phyloP scores from a whole-genome alignment of 92 coral and sea anemone species.

The Metridium senile region DNA sequence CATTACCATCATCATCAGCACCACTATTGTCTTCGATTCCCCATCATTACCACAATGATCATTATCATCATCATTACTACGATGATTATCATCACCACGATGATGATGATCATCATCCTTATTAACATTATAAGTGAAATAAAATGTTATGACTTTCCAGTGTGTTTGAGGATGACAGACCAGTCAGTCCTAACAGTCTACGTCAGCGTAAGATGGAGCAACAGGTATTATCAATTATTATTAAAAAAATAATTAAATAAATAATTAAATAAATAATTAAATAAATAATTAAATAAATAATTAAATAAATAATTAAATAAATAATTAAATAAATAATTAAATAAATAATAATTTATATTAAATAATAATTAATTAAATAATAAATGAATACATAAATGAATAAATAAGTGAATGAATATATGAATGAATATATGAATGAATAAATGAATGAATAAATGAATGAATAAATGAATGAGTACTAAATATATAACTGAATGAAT shows the following conservation, averaged over 20 bases:
- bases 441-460: too few species aligned
- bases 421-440: too few species aligned
- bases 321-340: too few species aligned
- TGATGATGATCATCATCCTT: background rate
- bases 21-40: background rate
- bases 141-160: slow-evolving; percentile 16
- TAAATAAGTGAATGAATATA: too few species aligned
- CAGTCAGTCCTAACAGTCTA: slow-evolving; percentile 82
- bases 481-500: too few species aligned
- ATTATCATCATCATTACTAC: background rate
- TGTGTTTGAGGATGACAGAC: slow-evolving; percentile 72
- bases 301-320: too few species aligned
- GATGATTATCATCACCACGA: background rate
- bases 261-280: slow-evolving; percentile 2
- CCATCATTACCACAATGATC: background rate
- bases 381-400: too few species aligned
- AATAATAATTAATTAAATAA: too few species aligned
- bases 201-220: slow-evolving; percentile 91
- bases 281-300: too few species aligned
- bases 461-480: too few species aligned
- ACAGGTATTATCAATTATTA: slow-evolving; percentile 64
- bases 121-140: background rate
- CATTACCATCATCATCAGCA: background rate
- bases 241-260: slow-evolving; percentile 3
- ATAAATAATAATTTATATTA: too few species aligned